phyloP scores from a whole-genome alignment of 2,113 vertebrate genomes.

The Dicerorhinus sumatrensis region DNA sequence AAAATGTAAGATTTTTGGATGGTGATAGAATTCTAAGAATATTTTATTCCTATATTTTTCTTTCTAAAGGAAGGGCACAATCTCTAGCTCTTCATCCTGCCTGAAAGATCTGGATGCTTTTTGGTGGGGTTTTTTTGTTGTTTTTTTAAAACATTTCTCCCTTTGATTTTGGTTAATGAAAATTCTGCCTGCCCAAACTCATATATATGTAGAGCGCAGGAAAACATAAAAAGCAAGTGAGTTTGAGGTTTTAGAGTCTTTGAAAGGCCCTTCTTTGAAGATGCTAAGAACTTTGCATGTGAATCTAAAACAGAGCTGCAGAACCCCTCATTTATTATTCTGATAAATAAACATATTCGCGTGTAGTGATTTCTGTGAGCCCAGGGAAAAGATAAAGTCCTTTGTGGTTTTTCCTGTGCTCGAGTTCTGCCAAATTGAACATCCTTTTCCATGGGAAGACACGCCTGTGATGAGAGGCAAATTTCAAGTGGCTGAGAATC shows the following conservation, averaged over 20 bases:
- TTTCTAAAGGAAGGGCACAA: not conserved
- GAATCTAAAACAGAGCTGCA: constrained; percentile 21
- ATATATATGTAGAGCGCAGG: not conserved
- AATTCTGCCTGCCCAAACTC: not conserved
- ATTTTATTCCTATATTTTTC: not conserved
- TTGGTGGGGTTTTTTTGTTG: not conserved
- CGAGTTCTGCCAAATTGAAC: constrained; percentile 61
- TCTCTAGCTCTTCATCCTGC: not conserved
- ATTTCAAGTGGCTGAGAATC: constrained; percentile 38
- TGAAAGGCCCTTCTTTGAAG: constrained; percentile 28
- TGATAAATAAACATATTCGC: constrained; percentile 39
- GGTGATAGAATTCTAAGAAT: not conserved
- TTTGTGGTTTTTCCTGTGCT: constrained; percentile 62
- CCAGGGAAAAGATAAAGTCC: constrained; percentile 64
- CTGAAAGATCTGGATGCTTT: not conserved
- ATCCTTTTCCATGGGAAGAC: constrained; percentile 57
- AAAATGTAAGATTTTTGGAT: not conserved
- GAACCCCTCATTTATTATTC: constrained; percentile 44
- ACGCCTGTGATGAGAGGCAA: constrained; percentile 39
- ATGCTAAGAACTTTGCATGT: constrained; percentile 15
- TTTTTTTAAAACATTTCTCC: not conserved
- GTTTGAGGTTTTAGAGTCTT: not conserved
- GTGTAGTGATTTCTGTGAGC: not conserved
- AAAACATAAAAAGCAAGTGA: constrained; percentile 18
- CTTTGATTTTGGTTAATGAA: constrained; percentile 38